Conservation (phyloP, 2,113 vertebrate genomes). For the Paratilapia polleni region DNA sequence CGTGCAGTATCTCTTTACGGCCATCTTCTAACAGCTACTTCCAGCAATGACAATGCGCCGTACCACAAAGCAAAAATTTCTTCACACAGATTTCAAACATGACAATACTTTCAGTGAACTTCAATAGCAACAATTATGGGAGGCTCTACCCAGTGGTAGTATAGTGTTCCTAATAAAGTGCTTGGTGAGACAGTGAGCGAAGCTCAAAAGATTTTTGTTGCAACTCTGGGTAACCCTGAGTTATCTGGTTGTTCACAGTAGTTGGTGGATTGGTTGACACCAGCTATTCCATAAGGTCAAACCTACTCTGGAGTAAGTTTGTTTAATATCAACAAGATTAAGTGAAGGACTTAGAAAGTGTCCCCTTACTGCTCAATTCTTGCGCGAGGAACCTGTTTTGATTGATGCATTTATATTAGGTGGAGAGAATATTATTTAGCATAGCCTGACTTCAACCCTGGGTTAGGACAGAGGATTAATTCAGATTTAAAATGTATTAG, state of each 20-base stretch:
- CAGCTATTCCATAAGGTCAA: background rate
- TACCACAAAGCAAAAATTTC: background rate
- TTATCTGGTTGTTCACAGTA: too few species aligned
- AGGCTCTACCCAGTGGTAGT: background rate
- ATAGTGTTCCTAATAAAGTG: background rate
- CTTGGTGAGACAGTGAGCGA: background rate
- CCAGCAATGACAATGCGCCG: background rate
- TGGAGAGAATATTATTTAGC: too few species aligned
- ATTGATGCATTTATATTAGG: background rate
- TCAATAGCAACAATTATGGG: background rate
- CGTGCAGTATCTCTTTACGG: background rate
- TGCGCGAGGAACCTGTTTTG: background rate
- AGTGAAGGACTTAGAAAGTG: background rate
- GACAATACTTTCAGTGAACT: background rate
- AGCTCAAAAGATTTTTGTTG: background rate
- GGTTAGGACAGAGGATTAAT: too few species aligned
- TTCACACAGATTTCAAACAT: background rate
- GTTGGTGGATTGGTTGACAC: too few species aligned
- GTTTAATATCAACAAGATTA: background rate
- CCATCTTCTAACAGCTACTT: background rate
- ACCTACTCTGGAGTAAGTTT: background rate
- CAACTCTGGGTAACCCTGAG: background rate
- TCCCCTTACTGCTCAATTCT: background rate
- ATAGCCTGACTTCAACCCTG: too few species aligned
- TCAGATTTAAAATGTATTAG: too few species aligned